Base-by-base conservation (phyloP, 2,113 vertebrate genomes). In the Oncorhynchus tshawytscha region DNA sequence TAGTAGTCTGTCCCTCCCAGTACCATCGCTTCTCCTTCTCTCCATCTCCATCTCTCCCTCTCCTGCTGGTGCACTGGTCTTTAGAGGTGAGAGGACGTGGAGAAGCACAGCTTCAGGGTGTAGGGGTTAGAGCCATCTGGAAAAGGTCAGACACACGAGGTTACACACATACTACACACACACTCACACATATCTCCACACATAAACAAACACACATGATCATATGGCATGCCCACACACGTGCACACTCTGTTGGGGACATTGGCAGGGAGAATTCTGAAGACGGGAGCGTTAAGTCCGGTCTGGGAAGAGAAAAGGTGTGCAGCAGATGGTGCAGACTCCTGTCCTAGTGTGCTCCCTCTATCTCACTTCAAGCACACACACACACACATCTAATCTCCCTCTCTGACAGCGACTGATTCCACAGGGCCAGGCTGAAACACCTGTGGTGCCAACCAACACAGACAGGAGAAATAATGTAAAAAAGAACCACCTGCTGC, bases 121-220 rank as follows among this genome's bases (percentile, higher is more conserved):
- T 99, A 99, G 5, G 97, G 97, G 86, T 99, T 99, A 82, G 97
- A 98, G 39, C 97, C 97, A 92, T 98, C 97, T 99, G 95, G 71
- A 91, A 76, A 84, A 87, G 51, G 88, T 78, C 82, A 83, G 60
- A 78, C 60, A 76, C n/a, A n/a, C 66, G 16, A 5, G 22, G 13
- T 76, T 57, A 74, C 29, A 5, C 29, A 5, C 29, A 29, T 39
- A 34, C 54, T 45, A 13, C 3, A 5, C 51, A 34, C 12, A n/a
- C 4, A 22, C 49, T 3, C 49, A 16, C 49, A 16, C 49, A 15
- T 51, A 39, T 39, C 18, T 2, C 11, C 5, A 45, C 49, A 54
- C 51, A 54, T 54, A 16, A 54, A 54, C 51, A 54, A 16, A 54
- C 51, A 54, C 24, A 67, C 39, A 39, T 39, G 65, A 18, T 29